Evolutionary conservation across 2,888 invertebrate species (phyloP), one percentile per base, ranked within the genome.

Genomic region (Papilio elwesi): DNA sequence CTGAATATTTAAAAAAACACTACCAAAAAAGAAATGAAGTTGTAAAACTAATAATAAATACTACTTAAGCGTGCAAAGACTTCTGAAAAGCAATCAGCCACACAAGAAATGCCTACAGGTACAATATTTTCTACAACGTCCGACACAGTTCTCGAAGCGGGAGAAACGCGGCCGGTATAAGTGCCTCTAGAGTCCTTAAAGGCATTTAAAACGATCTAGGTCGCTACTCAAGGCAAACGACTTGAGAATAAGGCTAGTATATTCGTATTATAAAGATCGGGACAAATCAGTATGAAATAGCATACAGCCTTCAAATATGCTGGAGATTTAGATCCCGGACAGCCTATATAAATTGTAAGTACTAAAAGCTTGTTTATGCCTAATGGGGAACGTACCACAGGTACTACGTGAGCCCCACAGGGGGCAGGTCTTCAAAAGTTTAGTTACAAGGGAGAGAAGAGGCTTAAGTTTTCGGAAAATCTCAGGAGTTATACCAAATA

Each of bases 121-220:
- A 11, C 15, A 38, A 65, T 59, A 43, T 47, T 71, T 62, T 47
- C 48, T 55, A 49, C 1, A 59, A 26, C 53, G 26, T 36, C 15
- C 68, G 72, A 57, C 68, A 72, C 64, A 64, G 63, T 68, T 68
- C 38, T 36, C 63, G 63, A 38, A 55, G 65, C 43, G 63, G 67
- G 47, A n/a, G 55, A 55, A 72, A 57, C 53, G 55, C 68, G 72
- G 68, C 68, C 68, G 55, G 55, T 49, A 48, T 38, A 79, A 76
- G 80, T 68, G 67, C 75, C 72, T 73, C 74, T 63, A 64, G 75
- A 82, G 82, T 86, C 87, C 87, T 87, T 83, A 75, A 80, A 80
- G 78, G 77, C 82, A 82, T 85, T 82, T 78, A 83, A 43, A 70
- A 59, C 63, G 73, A 82, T 79, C 76, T 79, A 77, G 81, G 78